Base-by-base conservation (phyloP, 2,888 invertebrate genomes). In the Ferrisia virgata region DNA sequence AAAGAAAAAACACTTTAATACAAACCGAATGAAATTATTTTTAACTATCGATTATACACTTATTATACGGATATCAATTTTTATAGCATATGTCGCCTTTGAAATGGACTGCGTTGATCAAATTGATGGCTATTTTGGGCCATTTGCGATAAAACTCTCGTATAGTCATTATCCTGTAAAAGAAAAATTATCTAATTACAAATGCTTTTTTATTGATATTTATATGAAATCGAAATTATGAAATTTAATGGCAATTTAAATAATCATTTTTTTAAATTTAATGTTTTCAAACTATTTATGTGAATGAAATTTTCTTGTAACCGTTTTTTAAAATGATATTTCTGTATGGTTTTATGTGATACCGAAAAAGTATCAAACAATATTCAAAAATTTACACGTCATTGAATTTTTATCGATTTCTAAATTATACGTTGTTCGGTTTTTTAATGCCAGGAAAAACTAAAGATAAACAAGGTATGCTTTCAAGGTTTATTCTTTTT, bases 41-140 rank as follows among this genome's bases (percentile, higher is more conserved):
- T 28, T 28, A 64, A 28, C 28, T 28, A 64, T 64, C 64, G 58
- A 64, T 64, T 25, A 33, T 18, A 76, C 36, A 18, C n/a, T n/a
- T n/a, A n/a, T n/a, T n/a, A n/a, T n/a, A n/a, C n/a, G n/a, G n/a
- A n/a, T 36, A 36, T 36, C 72, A n/a, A 36, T 69, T 76, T n/a
- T 76, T 76, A 76, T 76, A n/a, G 72, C n/a, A 76, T 36, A 76
- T 18, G n/a, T 76, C 72, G 36, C 36, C 36, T 33, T 76, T 76
- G 72, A 25, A 76, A 36, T 76, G 72, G 72, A 36, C n/a, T 36
- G n/a, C 72, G 72, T 76, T 33, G 72, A 22, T 76, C 72, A 76
- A 18, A 33, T 36, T 36, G 72, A 9, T 3, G 72, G 18, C 6
- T 22, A 36, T 36, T 76, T 36, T 33, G 33, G n/a, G 36, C 36